Evolutionary conservation across 1,140 invertebrate species (phyloP), one percentile per base, ranked within the genome.

Genomic region (Yoshiicerus persimilis): DNA sequence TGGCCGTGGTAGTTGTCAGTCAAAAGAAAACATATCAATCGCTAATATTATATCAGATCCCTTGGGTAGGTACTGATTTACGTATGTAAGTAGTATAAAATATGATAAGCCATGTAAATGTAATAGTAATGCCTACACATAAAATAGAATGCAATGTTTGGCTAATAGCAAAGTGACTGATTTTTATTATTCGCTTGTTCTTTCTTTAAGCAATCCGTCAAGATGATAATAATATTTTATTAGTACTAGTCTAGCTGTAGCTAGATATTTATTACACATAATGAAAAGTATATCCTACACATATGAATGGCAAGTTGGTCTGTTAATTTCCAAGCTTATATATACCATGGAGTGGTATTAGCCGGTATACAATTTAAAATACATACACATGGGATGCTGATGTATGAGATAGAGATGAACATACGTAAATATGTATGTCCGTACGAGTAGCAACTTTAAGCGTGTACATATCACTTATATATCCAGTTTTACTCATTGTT

Each of bases 401-500:
- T n/a, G n/a, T n/a, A n/a, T n/a, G n/a, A n/a, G n/a, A n/a, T n/a
- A n/a, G n/a, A n/a, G n/a, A n/a, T n/a, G n/a, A n/a, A n/a, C 16
- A 56, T 56, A 56, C 13, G 3, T 8, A 41, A 41, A n/a, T 56
- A 56, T 0, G 0, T 20, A 56, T n/a, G 20, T 56, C 20, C n/a
- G 16, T n/a, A 56, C 47, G 16, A 56, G 16, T 56, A 56, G n/a
- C 41, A 47, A 47, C 47, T n/a, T n/a, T n/a, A 56, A 56, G 20
- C n/a, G 47, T 56, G 47, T 56, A 56, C 47, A 56, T 56, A 56
- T 56, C 47, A 56, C 47, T 56, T 56, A 56, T 41, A 41, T 80
- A 80, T 80, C 75, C 75, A 80, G 75, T 80, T 80, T 80, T 80
- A 80, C 75, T 38, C 38, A 80, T 80, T 34, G 13, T 80, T 80